Percentiles rank a stretch among this genome's conserved stretches.
phyloP scores from a whole-genome alignment of 2,888 invertebrate species.

The Syrista parreyssii region DNA sequence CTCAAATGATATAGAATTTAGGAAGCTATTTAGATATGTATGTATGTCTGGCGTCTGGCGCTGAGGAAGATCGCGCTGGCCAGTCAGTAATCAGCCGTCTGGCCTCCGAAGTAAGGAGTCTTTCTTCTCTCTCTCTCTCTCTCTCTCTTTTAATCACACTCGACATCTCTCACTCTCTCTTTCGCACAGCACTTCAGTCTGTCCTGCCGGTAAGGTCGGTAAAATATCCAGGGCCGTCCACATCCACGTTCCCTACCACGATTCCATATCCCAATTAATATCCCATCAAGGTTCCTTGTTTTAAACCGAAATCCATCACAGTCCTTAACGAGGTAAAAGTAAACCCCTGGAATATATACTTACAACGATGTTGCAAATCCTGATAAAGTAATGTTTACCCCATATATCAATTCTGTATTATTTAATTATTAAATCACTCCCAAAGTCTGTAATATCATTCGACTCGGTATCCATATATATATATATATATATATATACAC shows the following conservation, averaged over 20 bases:
- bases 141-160: slow-evolving; percentile 5
- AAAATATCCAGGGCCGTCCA: slow-evolving; percentile 40
- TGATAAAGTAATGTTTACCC: not conserved
- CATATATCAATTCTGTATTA: not conserved
- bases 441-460: not conserved
- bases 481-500: too few species aligned
- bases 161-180: not conserved
- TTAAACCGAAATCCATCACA: not conserved
- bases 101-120: slow-evolving; percentile 26
- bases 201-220: slow-evolving; percentile 30
- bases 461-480: not conserved
- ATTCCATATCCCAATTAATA: slow-evolving; percentile 38
- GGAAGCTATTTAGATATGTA: slow-evolving; percentile 50
- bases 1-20: slow-evolving; percentile 50
- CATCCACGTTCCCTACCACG: slow-evolving; percentile 33
- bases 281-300: slow-evolving; percentile 31
- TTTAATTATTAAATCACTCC: not conserved
- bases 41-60: slow-evolving; percentile 44
- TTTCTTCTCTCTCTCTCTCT: slow-evolving; percentile 11
- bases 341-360: slow-evolving; percentile 10
- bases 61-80: slow-evolving; percentile 17
- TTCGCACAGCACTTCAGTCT: not conserved
- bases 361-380: not conserved
- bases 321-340: slow-evolving; percentile 24
- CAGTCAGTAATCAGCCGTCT: slow-evolving; percentile 50